These are phyloP conservation scores for Deilephila porcellus DNA, from an alignment of 2,888 invertebrate species.

Conservation along the genomic window DNA sequence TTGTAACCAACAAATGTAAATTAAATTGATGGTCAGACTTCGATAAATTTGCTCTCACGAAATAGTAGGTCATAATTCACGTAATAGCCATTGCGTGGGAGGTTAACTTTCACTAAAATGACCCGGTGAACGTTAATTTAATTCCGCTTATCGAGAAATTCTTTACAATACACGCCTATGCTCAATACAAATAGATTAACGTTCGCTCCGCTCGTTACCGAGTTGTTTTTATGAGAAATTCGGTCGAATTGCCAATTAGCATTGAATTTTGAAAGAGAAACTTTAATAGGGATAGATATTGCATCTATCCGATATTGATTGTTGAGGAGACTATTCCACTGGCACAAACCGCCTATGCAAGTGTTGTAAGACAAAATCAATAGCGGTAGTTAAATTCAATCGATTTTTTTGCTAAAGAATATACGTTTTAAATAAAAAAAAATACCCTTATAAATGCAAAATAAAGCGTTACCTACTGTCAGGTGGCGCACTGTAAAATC, in stretches of 20 bases:
- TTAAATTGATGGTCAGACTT: background rate
- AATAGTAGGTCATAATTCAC: constrained; percentile 35
- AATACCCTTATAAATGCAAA: too few species aligned
- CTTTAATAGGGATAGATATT: background rate
- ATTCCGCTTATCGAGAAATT: constrained; percentile 39
- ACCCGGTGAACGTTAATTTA: constrained; percentile 41
- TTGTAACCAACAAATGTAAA: background rate
- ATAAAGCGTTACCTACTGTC: too few species aligned
- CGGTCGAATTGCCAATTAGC: background rate
- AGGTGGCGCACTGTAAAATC: too few species aligned
- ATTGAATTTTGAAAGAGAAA: background rate
- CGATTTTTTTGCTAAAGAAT: too few species aligned
- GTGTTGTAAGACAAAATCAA: too few species aligned
- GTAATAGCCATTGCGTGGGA: constrained; percentile 34
- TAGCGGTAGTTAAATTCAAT: too few species aligned
- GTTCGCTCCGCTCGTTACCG: background rate
- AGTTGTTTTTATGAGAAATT: constrained; percentile 3
- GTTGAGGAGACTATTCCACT: too few species aligned
- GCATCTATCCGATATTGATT: background rate
- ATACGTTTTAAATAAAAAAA: too few species aligned
- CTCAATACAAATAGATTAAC: background rate
- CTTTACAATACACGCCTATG: constrained; percentile 18
- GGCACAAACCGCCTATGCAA: too few species aligned
- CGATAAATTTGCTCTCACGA: constrained; percentile 5
- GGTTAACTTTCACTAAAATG: constrained; percentile 40